Evolutionary conservation across 1,140 invertebrate species (phyloP).

Genomic region (Polypedilum vanderplanki): DNA sequence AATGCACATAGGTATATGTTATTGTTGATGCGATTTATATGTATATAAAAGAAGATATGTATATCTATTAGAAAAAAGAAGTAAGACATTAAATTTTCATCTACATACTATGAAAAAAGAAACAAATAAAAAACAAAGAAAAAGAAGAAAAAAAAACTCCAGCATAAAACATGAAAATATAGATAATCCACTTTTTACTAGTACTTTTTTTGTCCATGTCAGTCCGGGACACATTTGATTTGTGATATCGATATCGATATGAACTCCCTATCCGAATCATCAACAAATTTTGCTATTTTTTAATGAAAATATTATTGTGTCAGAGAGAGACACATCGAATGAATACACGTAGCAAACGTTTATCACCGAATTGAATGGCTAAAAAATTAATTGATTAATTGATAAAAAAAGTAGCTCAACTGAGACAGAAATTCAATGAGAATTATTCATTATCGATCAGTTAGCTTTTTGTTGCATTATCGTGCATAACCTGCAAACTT

Average conservation of each 20-base stretch:
- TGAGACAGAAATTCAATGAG: neutral
- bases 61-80: neutral
- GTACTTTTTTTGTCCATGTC: neutral
- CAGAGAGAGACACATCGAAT: neutral
- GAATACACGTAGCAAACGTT: neutral
- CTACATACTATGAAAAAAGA: slow-evolving; percentile 10
- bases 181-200: too few relatives aligned
- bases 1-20: neutral
- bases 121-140: slow-evolving; percentile 15
- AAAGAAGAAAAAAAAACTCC: slow-evolving; percentile 2
- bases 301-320: neutral
- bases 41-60: neutral
- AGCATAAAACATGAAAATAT: neutral
- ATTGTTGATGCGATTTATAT: slow-evolving; percentile 2
- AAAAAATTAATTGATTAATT: neutral
- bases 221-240: slow-evolving; percentile 2
- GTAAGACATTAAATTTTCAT: neutral
- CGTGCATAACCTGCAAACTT: slow-evolving; percentile 16
- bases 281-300: too few relatives aligned
- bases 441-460: slow-evolving; percentile 8
- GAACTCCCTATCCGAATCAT: neutral
- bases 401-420: neutral
- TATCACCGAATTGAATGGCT: slow-evolving; percentile 10
- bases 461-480: neutral
- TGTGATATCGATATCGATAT: neutral